Conservation (phyloP, 2,888 invertebrate species). For the Dynastes hyllus region DNA sequence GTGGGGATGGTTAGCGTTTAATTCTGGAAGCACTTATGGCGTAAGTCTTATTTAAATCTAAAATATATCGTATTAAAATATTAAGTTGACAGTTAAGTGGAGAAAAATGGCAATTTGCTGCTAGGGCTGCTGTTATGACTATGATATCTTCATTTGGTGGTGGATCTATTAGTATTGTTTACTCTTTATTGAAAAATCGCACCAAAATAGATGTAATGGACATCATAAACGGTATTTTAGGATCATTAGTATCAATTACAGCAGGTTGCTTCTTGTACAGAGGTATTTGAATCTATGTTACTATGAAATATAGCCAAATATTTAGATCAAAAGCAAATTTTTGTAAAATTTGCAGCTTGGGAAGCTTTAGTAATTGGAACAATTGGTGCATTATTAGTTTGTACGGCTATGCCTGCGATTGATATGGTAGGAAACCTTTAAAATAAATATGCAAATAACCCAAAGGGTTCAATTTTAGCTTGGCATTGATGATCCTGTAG, state of each 20-base stretch:
- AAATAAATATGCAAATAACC: neutral
- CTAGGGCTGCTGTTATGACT: constrained; percentile 91
- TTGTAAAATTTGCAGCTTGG: constrained; percentile 76
- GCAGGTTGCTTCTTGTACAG: constrained; percentile 91
- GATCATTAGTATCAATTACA: constrained; percentile 90
- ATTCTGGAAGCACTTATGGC: constrained; percentile 92
- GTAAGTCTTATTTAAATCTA: constrained; percentile 67
- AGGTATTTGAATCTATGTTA: constrained; percentile 59
- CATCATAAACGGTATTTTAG: constrained; percentile 91
- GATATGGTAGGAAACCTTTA: constrained; percentile 73
- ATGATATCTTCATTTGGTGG: constrained; percentile 95
- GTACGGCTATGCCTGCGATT: constrained; percentile 82
- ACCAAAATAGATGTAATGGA: constrained; percentile 87
- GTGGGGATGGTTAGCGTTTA: constrained; percentile 98
- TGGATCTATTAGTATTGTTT: constrained; percentile 81
- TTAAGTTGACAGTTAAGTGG: constrained; percentile 77
- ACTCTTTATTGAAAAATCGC: constrained; percentile 79
- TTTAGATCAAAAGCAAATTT: neutral
- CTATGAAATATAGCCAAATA: no score
- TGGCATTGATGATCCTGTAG: constrained; percentile 92
- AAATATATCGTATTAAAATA: neutral
- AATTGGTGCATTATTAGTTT: constrained; percentile 84
- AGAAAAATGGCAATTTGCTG: constrained; percentile 93
- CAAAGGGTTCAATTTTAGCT: constrained; percentile 67
- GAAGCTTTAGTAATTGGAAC: constrained; percentile 88